Conservation (phyloP, 2,888 invertebrate species). For the Brachylomia viminalis region DNA sequence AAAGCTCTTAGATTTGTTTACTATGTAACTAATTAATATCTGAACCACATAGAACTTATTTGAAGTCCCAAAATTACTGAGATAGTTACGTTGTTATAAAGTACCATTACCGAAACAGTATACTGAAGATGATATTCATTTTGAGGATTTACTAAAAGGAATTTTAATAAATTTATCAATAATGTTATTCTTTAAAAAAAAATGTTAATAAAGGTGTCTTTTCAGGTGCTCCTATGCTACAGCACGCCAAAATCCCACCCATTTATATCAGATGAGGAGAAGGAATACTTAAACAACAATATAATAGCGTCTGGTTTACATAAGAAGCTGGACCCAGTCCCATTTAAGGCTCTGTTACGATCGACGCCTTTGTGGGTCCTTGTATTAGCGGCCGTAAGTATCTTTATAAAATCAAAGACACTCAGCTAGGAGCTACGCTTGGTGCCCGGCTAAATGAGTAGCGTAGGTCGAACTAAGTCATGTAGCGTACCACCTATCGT, state of each 20-base stretch:
- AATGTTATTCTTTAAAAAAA: not conserved
- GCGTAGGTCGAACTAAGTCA: not conserved
- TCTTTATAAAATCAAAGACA: conserved; percentile 6
- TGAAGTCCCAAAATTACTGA: not conserved
- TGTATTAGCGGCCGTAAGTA: conserved; percentile 92
- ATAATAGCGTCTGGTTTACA: conserved; percentile 89
- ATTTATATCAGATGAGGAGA: conserved; percentile 89
- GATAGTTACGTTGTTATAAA: too few species aligned
- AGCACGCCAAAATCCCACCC: conserved; percentile 88
- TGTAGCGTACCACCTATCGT: not conserved
- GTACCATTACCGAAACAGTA: not conserved
- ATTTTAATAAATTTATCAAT: not conserved
- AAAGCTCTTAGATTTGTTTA: not conserved
- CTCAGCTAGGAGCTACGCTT: not conserved
- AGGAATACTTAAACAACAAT: conserved; percentile 87
- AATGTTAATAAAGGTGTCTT: conserved; percentile 9
- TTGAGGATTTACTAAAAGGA: too few species aligned
- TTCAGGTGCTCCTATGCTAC: conserved; percentile 85
- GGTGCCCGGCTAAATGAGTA: too few species aligned
- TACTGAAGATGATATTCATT: not conserved
- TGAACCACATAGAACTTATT: not conserved
- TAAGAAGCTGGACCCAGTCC: conserved; percentile 91
- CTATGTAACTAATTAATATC: not conserved
- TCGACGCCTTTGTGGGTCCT: conserved; percentile 93
- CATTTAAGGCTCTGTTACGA: conserved; percentile 92